These are phyloP conservation scores for Pachypanchax playfairii DNA, from an alignment of 2,113 vertebrate genomes.

Conservation along the genomic window DNA sequence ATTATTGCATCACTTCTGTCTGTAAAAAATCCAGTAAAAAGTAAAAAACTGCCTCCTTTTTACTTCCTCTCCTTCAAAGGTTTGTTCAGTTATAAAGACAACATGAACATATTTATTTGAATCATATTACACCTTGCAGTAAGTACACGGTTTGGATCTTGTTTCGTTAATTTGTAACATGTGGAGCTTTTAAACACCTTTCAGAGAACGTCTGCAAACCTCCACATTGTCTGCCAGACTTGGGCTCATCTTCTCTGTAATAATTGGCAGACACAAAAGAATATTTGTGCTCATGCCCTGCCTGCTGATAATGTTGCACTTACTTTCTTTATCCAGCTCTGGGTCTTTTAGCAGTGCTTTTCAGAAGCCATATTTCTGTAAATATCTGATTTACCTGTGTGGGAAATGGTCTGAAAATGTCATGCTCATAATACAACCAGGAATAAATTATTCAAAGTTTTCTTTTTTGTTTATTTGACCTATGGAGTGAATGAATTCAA, in stretches of 20 bases:
- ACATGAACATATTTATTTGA: conserved; percentile 20
- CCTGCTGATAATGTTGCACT: conserved; percentile 4
- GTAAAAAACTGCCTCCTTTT: conserved; percentile 27
- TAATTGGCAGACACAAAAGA: conserved; percentile 55
- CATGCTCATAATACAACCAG: neutral
- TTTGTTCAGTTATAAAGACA: conserved; percentile 17
- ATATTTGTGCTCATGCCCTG: conserved; percentile 24
- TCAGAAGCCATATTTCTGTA: conserved; percentile 17
- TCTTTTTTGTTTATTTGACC: too few species aligned
- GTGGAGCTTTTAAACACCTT: conserved; percentile 49
- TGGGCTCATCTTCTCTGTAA: conserved; percentile 52
- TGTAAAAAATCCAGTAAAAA: conserved; percentile 38
- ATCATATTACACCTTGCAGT: conserved; percentile 32
- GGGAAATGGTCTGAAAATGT: conserved; percentile 25
- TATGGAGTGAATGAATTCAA: conserved; percentile 8
- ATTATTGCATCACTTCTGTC: too few species aligned
- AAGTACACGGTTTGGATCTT: conserved; percentile 56
- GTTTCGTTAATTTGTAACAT: conserved; percentile 68
- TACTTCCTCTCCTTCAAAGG: conserved; percentile 7
- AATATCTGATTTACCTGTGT: conserved; percentile 27
- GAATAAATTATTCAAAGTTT: conserved; percentile 22
- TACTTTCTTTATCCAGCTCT: conserved; percentile 41
- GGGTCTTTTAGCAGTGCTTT: conserved; percentile 23
- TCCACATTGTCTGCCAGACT: conserved; percentile 47
- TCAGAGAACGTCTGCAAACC: conserved; percentile 44